These are phyloP conservation scores for Luperina testacea DNA, from an alignment of 2,888 invertebrate species.

Conservation along the genomic window DNA sequence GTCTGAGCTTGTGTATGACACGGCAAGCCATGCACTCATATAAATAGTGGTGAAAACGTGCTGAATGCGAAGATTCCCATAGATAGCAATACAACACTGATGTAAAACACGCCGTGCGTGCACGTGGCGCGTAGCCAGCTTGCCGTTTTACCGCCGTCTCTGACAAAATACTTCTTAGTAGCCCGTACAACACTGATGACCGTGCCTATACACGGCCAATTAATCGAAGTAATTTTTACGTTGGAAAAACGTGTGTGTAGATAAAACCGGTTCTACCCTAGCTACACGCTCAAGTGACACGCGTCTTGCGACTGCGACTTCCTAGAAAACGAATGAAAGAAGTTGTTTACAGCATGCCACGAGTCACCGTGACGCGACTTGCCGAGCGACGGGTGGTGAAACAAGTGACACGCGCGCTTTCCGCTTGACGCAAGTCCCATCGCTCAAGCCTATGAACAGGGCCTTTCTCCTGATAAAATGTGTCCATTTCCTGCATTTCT, in stretches of 20 bases:
- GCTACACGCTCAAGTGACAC: background rate
- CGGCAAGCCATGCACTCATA: background rate
- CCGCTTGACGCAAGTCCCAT: background rate
- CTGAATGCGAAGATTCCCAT: background rate
- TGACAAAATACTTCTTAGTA: background rate
- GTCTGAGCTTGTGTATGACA: background rate
- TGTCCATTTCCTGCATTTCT: slow-evolving; percentile 17
- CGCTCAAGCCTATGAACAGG: background rate
- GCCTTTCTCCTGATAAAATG: background rate
- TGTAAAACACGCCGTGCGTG: background rate
- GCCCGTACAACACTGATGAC: background rate
- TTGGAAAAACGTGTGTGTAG: background rate
- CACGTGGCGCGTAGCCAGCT: no score
- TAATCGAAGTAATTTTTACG: background rate
- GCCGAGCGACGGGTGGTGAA: background rate
- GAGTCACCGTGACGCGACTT: background rate
- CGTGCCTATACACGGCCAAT: background rate
- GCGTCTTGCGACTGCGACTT: background rate
- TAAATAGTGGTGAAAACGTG: background rate
- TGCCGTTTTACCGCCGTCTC: background rate
- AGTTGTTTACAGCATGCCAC: background rate
- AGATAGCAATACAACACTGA: background rate
- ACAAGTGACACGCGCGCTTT: background rate
- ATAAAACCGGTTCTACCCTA: background rate
- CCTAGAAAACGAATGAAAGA: background rate